phyloP scores from a whole-genome alignment of 2,888 invertebrate genomes.

The Cynaeus angustus region DNA sequence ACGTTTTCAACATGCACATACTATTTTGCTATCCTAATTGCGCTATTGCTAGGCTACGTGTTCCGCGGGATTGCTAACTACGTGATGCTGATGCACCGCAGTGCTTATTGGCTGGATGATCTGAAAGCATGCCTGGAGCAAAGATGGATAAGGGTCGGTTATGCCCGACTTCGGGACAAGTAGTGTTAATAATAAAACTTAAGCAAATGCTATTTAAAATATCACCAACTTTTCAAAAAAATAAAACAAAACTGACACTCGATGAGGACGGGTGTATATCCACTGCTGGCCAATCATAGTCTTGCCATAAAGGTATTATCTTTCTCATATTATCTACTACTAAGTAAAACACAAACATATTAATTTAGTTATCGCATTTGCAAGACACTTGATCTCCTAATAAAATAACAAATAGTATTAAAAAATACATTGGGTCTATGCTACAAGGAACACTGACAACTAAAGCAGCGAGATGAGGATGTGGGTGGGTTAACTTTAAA shows the following conservation, averaged over 20 bases:
- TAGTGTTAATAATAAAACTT: conserved; percentile 57
- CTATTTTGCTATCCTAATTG: conserved; percentile 58
- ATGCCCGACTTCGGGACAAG: conserved; percentile 43
- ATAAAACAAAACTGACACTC: conserved; percentile 60
- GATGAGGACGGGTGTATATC: conserved; percentile 68
- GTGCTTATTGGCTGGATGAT: conserved; percentile 54
- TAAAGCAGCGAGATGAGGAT: conserved; percentile 65
- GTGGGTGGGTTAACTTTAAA: conserved; percentile 59
- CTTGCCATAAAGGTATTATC: conserved; percentile 56
- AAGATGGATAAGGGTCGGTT: conserved; percentile 39
- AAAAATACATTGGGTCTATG: conserved; percentile 59
- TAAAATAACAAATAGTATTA: conserved; percentile 60
- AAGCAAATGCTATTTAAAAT: conserved; percentile 69
- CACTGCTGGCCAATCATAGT: conserved; percentile 65
- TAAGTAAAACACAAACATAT: conserved; percentile 41
- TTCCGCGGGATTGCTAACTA: conserved; percentile 62
- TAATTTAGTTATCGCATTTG: conserved; percentile 58
- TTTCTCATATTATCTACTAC: conserved; percentile 42
- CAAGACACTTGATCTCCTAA: conserved; percentile 64
- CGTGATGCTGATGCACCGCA: conserved; percentile 63
- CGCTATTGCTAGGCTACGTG: conserved; percentile 64
- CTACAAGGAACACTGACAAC: conserved; percentile 70
- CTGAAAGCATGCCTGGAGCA: conserved; percentile 61
- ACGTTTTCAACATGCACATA: conserved; percentile 63
- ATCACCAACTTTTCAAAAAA: conserved; percentile 69